Evolutionary conservation across 2,113 vertebrate species (phyloP).

Genomic region (Nyctibius bracteatus): DNA sequence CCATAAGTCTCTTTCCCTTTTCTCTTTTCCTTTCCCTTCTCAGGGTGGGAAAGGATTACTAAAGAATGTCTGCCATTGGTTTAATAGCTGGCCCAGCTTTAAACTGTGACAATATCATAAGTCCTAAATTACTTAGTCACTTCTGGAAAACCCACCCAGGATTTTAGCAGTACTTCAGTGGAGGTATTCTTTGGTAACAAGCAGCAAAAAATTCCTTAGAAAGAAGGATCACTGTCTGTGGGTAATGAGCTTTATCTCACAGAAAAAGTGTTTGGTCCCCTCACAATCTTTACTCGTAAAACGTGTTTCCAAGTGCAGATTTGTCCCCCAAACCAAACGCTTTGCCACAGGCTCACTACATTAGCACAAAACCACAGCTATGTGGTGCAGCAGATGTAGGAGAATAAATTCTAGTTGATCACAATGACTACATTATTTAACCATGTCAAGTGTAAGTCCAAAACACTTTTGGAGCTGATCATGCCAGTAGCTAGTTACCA

Average conservation of each 20-base stretch:
- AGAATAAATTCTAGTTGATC: neutral
- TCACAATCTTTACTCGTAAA: neutral
- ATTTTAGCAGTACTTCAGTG: neutral
- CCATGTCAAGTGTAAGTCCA: neutral
- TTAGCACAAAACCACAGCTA: neutral
- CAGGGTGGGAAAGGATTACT: too few relatives aligned
- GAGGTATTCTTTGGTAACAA: neutral
- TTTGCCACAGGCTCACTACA: neutral
- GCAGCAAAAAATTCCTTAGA: neutral
- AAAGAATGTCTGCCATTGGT: too few relatives aligned
- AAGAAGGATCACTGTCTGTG: neutral
- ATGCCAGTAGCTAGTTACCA: neutral
- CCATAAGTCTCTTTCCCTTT: too few relatives aligned
- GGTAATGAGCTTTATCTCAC: neutral
- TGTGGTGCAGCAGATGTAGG: neutral
- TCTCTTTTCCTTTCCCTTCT: too few relatives aligned
- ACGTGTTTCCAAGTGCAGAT: neutral
- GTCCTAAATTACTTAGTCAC: neutral
- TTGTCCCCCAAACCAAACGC: neutral
- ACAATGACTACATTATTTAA: neutral
- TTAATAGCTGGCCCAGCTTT: too few relatives aligned
- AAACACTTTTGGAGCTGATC: neutral
- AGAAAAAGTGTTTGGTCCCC: neutral
- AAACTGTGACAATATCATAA: too few relatives aligned
- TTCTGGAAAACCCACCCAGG: neutral